phyloP scores from a whole-genome alignment of 2,888 invertebrate species.

The Caenorhabditis sp. region DNA sequence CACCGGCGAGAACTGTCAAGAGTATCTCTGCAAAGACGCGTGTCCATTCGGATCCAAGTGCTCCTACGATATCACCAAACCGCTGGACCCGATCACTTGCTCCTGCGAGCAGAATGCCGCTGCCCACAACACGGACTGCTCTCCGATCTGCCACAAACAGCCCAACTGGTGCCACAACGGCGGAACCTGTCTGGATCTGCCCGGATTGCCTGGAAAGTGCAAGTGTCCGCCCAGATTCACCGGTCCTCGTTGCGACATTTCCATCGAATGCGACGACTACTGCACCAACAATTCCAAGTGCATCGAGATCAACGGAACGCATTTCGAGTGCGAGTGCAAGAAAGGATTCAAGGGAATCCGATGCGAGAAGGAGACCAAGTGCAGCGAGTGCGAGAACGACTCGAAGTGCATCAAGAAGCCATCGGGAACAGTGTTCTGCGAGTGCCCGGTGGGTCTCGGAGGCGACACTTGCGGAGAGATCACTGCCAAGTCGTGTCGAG shows the following conservation, averaged over 20 bases:
- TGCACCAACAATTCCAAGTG: slow-evolving; percentile 69
- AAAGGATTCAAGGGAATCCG: slow-evolving; percentile 40
- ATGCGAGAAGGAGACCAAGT: slow-evolving; percentile 40
- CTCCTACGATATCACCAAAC: slow-evolving; percentile 17
- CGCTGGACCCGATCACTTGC: slow-evolving; percentile 35
- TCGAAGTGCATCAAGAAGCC: slow-evolving; percentile 84
- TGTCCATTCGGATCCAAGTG: slow-evolving; percentile 56
- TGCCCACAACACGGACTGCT: slow-evolving; percentile 48
- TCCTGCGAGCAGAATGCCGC: slow-evolving; percentile 45
- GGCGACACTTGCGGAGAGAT: slow-evolving; percentile 56
- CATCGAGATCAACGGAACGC: slow-evolving; percentile 42
- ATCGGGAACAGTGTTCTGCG: slow-evolving; percentile 84
- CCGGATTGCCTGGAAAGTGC: slow-evolving; percentile 54
- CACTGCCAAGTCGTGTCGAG: slow-evolving; percentile 53
- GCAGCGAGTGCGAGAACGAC: slow-evolving; percentile 83
- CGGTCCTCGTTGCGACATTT: slow-evolving; percentile 48
- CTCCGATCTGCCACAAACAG: slow-evolving; percentile 49
- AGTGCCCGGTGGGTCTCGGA: slow-evolving; percentile 80
- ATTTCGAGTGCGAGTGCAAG: slow-evolving; percentile 58
- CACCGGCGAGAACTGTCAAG: slow-evolving; percentile 38
- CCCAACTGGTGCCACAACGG: slow-evolving; percentile 57
- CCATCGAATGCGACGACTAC: slow-evolving; percentile 43
- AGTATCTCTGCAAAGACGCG: slow-evolving; percentile 46
- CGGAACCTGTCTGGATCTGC: slow-evolving; percentile 49
- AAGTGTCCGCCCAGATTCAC: slow-evolving; percentile 53